Evolutionary conservation across 2,888 invertebrate species (phyloP), one percentile per base, ranked within the genome.

Genomic region (Pogonocherus hispidulus): DNA sequence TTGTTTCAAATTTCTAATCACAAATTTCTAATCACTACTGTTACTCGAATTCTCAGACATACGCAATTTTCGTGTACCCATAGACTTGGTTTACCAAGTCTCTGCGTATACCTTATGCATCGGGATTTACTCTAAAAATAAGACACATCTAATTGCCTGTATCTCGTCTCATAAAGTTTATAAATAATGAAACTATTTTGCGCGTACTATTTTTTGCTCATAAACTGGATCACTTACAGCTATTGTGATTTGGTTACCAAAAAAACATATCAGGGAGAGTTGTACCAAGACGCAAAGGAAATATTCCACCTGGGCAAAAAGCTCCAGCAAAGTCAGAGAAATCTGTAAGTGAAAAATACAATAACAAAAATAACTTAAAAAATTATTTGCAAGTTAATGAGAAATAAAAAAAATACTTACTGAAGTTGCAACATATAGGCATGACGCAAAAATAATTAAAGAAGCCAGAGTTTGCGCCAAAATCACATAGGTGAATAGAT

Each of bases 161-260:
- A n/a, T n/a, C n/a, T n/a, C n/a, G n/a, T n/a, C n/a, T n/a, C n/a
- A n/a, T n/a, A n/a, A n/a, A n/a, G n/a, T n/a, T n/a, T n/a, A n/a
- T n/a, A n/a, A n/a, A n/a, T n/a, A n/a, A n/a, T n/a, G n/a, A n/a
- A n/a, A n/a, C n/a, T n/a, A n/a, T n/a, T n/a, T n/a, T n/a, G n/a
- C n/a, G n/a, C n/a, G n/a, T n/a, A n/a, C n/a, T n/a, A n/a, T n/a
- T n/a, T n/a, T n/a, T n/a, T n/a, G n/a, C n/a, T n/a, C n/a, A n/a
- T n/a, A n/a, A n/a, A n/a, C n/a, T n/a, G n/a, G n/a, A n/a, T n/a
- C 20, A 73, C 77, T 76, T 73, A 79, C 79, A 8, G 76, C 73
- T 16, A 66, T 22, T 3, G 76, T 78, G n/a, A 79, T 76, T 69
- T 78, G 73, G 63, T 77, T 78, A 46, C 78, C 78, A 68, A 75